Conservation (phyloP, 2,797 vertebrate species). For the Garrulus glandarius region DNA sequence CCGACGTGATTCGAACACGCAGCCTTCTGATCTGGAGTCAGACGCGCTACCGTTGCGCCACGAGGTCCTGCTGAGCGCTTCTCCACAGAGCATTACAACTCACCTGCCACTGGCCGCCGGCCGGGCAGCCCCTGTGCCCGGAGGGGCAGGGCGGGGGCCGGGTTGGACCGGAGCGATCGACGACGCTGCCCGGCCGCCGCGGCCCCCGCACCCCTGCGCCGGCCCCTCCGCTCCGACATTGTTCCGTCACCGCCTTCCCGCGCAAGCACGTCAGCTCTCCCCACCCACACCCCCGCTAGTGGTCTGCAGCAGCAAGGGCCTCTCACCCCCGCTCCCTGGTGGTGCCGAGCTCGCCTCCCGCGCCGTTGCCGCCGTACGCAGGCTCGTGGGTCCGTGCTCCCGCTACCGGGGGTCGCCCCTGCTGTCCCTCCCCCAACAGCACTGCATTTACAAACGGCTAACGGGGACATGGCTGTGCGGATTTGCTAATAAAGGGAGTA, state of each 20-base stretch:
- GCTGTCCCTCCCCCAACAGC: rapidly evolving
- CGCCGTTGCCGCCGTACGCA: too few species aligned
- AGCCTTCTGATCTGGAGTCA: conserved; percentile 77
- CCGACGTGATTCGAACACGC: conserved; percentile 87
- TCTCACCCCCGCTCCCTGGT: rapidly evolving
- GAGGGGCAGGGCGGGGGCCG: rapidly evolving
- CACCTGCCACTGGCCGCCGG: rapidly evolving
- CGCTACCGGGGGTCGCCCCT: rapidly evolving
- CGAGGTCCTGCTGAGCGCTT: conserved; percentile 38
- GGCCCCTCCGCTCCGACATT: too few species aligned
- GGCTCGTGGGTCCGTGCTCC: rapidly evolving
- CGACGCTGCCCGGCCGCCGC: rapidly evolving
- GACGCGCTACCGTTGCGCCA: conserved; percentile 77
- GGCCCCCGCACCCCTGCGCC: too few species aligned
- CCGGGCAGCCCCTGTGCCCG: rapidly evolving
- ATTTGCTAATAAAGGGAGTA: too few species aligned
- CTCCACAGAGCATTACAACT: rapidly evolving
- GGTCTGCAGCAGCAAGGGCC: not conserved
- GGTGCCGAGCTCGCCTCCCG: not conserved
- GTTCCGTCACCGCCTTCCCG: not conserved
- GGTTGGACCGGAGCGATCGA: rapidly evolving
- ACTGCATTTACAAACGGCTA: rapidly evolving
- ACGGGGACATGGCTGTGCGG: rapidly evolving
- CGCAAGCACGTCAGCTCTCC: not conserved
- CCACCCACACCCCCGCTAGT: not conserved